Percentiles rank a stretch among this genome's conserved stretches.
Conservation (phyloP, 2,888 invertebrate species). For the Drosophila kuntzei region DNA sequence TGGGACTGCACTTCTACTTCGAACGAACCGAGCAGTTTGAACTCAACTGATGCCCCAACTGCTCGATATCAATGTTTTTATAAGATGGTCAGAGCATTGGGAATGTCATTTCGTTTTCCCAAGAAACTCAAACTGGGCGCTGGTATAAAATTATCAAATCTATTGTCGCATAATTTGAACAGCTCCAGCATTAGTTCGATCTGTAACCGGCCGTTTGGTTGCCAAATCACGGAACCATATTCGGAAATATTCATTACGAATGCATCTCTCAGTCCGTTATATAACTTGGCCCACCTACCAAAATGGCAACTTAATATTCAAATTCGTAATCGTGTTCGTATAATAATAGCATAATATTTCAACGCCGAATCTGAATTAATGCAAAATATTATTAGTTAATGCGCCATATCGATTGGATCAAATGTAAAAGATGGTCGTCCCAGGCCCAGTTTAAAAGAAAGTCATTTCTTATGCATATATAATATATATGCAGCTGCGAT, state of each 20-base stretch:
- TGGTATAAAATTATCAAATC: conserved; percentile 63
- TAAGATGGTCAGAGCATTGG: conserved; percentile 52
- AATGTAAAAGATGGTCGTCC: conserved; percentile 26
- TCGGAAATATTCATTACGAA: conserved; percentile 60
- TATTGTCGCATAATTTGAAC: conserved; percentile 53
- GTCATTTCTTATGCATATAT: conserved; percentile 61
- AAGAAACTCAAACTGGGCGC: conserved; percentile 44
- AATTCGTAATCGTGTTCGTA: conserved; percentile 16
- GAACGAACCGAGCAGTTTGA: conserved; percentile 33
- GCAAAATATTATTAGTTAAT: conserved; percentile 73
- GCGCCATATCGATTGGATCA: conserved; percentile 48
- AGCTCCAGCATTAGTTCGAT: conserved; percentile 20
- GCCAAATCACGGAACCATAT: conserved; percentile 75
- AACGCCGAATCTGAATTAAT: conserved; percentile 59
- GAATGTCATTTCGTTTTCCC: conserved; percentile 52
- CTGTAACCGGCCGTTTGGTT: conserved; percentile 48
- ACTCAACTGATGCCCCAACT: conserved; percentile 57
- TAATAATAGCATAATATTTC: conserved; percentile 61
- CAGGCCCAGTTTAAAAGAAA: conserved; percentile 62
- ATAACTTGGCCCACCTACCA: conserved; percentile 50
- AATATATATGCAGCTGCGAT: conserved; percentile 41
- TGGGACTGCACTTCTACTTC: conserved; percentile 37
- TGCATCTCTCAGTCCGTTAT: conserved; percentile 65
- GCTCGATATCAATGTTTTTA: conserved; percentile 66
- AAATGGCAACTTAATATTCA: conserved; percentile 45